Conservation (phyloP, 2,113 vertebrate species). For the Leptobrachium leishanense region DNA sequence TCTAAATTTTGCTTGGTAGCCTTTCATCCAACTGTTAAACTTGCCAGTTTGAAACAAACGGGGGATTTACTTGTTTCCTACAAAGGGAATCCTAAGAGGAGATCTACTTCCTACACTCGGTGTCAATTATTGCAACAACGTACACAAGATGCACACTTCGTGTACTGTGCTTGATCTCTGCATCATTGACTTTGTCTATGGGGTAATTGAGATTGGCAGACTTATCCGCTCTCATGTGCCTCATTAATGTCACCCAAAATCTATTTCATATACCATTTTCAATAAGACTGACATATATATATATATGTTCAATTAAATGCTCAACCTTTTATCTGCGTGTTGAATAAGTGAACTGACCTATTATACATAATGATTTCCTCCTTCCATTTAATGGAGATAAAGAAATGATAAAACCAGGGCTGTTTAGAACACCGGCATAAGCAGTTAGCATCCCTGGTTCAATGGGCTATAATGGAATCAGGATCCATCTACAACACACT, state of each 20-base stretch:
- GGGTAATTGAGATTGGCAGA: neutral
- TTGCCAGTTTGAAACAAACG: neutral
- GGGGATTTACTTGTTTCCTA: conserved; percentile 1
- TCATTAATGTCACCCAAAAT: neutral
- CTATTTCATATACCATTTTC: neutral
- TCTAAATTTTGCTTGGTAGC: conserved; percentile 31
- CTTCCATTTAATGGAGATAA: no score
- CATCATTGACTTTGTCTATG: neutral
- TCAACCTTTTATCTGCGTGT: no score
- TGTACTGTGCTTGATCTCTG: neutral
- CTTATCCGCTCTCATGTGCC: neutral
- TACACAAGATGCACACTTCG: neutral
- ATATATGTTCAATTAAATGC: no score
- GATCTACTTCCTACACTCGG: neutral
- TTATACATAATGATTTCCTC: no score
- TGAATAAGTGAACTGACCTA: no score
- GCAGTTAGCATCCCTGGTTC: no score
- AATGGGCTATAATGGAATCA: no score
- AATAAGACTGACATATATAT: no score
- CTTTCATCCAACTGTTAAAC: neutral
- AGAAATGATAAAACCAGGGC: no score
- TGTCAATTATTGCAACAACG: neutral
- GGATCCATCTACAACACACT: no score
- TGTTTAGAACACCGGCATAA: no score
- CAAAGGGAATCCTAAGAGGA: neutral